These are phyloP conservation scores for Thunnus thynnus DNA, from an alignment of 2,113 vertebrate genomes.

Conservation along the genomic window DNA sequence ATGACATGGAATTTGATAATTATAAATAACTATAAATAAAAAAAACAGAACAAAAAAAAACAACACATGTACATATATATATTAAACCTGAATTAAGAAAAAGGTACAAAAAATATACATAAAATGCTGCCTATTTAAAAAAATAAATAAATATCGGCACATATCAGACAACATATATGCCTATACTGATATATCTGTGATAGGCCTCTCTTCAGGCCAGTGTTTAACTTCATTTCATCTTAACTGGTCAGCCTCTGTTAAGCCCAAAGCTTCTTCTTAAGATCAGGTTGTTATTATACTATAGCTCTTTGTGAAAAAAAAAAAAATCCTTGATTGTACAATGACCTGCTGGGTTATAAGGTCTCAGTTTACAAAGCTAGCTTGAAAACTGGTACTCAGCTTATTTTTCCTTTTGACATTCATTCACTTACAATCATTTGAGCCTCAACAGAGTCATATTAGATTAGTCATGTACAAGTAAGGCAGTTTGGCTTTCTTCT, in stretches of 20 bases:
- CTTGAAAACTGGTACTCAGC: not conserved
- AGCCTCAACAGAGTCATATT: not conserved
- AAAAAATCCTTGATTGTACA: conserved; percentile 7
- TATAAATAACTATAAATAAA: no score
- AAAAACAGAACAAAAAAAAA: no score
- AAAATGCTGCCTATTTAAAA: no score
- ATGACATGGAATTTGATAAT: no score
- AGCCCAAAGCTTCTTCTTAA: conserved; percentile 21
- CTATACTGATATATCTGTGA: no score
- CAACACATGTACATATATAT: no score
- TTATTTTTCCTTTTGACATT: not conserved
- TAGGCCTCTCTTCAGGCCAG: conserved; percentile 5
- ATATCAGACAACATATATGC: no score
- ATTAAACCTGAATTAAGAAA: no score
- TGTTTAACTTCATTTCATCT: conserved; percentile 45
- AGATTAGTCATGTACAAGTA: not conserved
- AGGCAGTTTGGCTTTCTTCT: not conserved
- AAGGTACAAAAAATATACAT: no score
- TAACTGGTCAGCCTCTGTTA: conserved; percentile 37
- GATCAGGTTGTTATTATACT: conserved; percentile 21
- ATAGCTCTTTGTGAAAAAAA: conserved; percentile 9
- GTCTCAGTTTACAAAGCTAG: conserved; percentile 20
- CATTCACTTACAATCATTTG: no score
- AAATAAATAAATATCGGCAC: no score
- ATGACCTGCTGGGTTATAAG: conserved; percentile 11